phyloP scores from a whole-genome alignment of 2,113 vertebrate genomes.

The Australoheros scitulus region DNA sequence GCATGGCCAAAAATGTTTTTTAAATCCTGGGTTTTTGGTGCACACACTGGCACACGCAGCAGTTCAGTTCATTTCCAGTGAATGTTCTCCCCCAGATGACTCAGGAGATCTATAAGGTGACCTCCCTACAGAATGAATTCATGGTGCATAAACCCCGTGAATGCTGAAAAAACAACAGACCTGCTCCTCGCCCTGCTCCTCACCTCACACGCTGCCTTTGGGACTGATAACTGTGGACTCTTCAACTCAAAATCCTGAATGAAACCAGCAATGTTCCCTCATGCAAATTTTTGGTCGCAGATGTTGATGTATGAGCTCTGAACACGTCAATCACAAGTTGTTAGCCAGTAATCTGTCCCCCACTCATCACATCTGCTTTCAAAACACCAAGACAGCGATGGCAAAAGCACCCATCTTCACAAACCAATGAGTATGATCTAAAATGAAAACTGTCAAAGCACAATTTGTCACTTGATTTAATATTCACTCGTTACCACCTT shows the following conservation, averaged over 20 bases:
- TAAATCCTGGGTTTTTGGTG: neutral
- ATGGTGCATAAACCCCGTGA: neutral
- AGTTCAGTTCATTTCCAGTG: neutral
- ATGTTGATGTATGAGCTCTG: neutral
- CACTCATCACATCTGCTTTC: too few relatives aligned
- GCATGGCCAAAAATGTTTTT: too few relatives aligned
- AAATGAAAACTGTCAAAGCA: too few relatives aligned
- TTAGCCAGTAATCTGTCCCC: neutral
- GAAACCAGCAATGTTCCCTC: neutral
- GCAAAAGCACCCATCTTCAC: too few relatives aligned
- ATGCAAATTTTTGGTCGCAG: neutral
- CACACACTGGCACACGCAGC: neutral
- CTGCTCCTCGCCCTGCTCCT: neutral
- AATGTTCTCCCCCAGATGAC: too few relatives aligned
- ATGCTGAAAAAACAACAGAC: neutral
- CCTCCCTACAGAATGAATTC: neutral
- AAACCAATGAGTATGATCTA: too few relatives aligned
- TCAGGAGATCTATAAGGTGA: neutral
- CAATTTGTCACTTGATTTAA: too few relatives aligned
- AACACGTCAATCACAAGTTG: neutral
- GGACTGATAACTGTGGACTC: neutral
- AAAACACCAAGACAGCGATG: too few relatives aligned
- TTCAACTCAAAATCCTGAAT: accelerated
- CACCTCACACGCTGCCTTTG: neutral
- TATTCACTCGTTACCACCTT: too few relatives aligned